Conservation (phyloP, 2,797 vertebrate genomes). For the Enteromius radiatus region DNA sequence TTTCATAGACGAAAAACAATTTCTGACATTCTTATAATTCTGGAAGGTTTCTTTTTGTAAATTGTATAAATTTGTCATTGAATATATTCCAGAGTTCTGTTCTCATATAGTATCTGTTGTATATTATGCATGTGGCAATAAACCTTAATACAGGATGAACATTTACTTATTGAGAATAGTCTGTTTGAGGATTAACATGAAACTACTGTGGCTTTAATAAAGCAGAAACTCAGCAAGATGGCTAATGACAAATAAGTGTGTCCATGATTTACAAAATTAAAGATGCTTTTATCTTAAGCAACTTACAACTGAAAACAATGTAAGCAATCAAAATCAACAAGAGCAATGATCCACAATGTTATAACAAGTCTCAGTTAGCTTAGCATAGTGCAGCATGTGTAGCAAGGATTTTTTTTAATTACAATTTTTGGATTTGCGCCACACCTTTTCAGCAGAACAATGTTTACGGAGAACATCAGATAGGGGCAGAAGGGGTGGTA, state of each 20-base stretch:
- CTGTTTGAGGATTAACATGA: neutral
- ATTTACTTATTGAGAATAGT: neutral
- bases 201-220: neutral
- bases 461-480: no score
- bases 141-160: neutral
- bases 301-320: no score
- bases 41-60: conserved; percentile 1
- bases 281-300: no score
- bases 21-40: conserved; percentile 14
- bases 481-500: no score
- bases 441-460: no score
- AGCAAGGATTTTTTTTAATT: no score
- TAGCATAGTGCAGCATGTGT: no score
- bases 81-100: neutral
- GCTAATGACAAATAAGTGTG: neutral
- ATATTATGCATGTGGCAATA: neutral
- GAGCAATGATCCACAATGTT: no score
- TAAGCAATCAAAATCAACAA: no score
- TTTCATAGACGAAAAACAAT: conserved; percentile 13
- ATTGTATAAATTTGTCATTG: neutral
- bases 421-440: no score
- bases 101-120: neutral
- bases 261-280: no score
- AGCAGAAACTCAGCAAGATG: neutral
- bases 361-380: no score